Base-by-base conservation (phyloP, 2,113 vertebrate genomes). In the Myxocyprinus asiaticus region DNA sequence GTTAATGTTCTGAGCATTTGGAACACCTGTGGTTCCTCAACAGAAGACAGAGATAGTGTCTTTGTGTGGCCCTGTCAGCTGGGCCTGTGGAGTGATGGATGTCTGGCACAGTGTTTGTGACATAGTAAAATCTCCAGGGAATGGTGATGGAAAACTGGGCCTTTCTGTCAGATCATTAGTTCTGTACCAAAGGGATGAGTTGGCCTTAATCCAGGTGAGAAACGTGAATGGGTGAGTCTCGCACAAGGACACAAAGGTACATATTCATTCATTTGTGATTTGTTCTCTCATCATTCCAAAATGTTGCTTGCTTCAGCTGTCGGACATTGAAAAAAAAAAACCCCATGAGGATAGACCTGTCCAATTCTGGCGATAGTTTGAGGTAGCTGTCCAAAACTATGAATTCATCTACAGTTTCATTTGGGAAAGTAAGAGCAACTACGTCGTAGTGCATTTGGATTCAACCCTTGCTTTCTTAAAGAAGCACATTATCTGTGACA, bases 91-190 rank as follows among this genome's bases (percentile, higher is more conserved):
- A 56, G 62, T 77, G 64, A 84, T 59, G 68, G 50, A 56, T 70
- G 56, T 78, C 56, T 68, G 58, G 68, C 73, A 75, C 47, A 67
- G 73, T 47, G 14, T 59, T 78, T 67, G 48, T 81, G 74, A 78
- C 82, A 77, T 53, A 76, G 61, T 81, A 48, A 81, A 74, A 78
- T 53, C 64, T 73, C 70, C 11, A 61, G 33, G 51, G 59, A 47
- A 53, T 4, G 47, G 17, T 1, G 62, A 69, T 33, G 53, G 55
- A 76, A 77, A 78, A 75, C 48, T 48, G 68, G 61, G 48, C n/a
- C 64, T 81, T 61, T 74, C 62, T 81, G 79, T 22, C 58, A 59
- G 50, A 81, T 59, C 67, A 81, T 81, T 81, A 78, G 76, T 72
- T 63, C 44, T 8, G 69, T 55, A 79, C 81, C 43, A 72, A 56